phyloP scores from a whole-genome alignment of 2,797 vertebrate genomes.

The Sylvilagus floridanus region DNA sequence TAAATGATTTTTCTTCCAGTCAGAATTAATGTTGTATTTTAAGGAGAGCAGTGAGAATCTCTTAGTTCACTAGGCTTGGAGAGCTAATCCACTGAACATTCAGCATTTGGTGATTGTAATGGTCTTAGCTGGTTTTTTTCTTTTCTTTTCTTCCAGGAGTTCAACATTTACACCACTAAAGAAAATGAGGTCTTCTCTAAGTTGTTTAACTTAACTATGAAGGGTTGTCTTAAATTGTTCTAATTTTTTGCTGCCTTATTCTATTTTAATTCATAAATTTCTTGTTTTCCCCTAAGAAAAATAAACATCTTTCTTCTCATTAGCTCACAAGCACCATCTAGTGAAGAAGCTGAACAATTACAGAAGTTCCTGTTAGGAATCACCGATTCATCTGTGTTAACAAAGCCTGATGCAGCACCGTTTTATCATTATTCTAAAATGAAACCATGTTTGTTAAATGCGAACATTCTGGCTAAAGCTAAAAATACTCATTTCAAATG shows the following conservation, averaged over 20 bases:
- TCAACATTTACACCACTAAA: constrained; percentile 68
- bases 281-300: constrained; percentile 46
- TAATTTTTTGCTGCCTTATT: constrained; percentile 69
- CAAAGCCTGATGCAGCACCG: not conserved
- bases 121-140: constrained; percentile 22
- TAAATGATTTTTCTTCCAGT: constrained; percentile 39
- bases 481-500: not conserved
- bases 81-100: constrained; percentile 30
- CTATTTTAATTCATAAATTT: constrained; percentile 78
- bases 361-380: not conserved
- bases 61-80: constrained; percentile 39
- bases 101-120: constrained; percentile 30
- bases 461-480: not conserved
- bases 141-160: constrained; percentile 37
- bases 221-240: constrained; percentile 46
- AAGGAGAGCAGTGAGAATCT: constrained; percentile 28
- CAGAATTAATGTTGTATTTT: constrained; percentile 56
- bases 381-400: not conserved
- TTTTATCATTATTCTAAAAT: constrained; percentile 17
- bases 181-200: constrained; percentile 63
- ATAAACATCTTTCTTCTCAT: constrained; percentile 56
- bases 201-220: constrained; percentile 57
- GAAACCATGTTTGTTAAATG: not conserved
- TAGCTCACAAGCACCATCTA: constrained; percentile 82
- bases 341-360: constrained; percentile 62